These are phyloP conservation scores for Aplodontia rufa DNA, from an alignment of 2,113 vertebrate species.

Conservation along the genomic window DNA sequence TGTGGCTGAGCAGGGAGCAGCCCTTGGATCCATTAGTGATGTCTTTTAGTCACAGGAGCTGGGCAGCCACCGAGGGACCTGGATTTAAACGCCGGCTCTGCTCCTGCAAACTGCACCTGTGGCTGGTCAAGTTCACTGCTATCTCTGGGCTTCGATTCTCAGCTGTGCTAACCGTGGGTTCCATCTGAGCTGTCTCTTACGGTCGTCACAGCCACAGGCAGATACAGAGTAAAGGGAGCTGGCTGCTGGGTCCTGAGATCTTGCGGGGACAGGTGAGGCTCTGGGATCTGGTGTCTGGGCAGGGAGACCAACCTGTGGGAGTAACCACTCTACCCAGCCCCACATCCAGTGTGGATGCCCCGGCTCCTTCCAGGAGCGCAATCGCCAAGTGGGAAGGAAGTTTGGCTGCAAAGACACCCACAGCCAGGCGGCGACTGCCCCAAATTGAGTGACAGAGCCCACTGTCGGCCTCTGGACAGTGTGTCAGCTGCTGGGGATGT, in stretches of 20 bases:
- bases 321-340: rapidly evolving
- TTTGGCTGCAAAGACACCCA: not conserved
- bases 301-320: rapidly evolving
- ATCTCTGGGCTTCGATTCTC: not conserved
- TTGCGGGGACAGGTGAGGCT: rapidly evolving
- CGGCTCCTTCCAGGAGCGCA: no score
- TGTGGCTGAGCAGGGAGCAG: not conserved
- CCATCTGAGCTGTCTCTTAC: rapidly evolving
- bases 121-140: no score
- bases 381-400: not conserved
- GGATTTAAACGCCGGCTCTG: not conserved
- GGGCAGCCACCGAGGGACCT: not conserved
- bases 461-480: rapidly evolving
- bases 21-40: rapidly evolving
- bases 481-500: rapidly evolving
- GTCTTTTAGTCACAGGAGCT: not conserved
- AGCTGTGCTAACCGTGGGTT: rapidly evolving
- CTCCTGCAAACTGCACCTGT: rapidly evolving
- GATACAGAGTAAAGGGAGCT: rapidly evolving
- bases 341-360: no score
- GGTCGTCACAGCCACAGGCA: rapidly evolving
- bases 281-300: not conserved
- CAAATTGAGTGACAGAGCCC: not conserved
- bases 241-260: not conserved
- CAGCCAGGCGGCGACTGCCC: not conserved